These are phyloP conservation scores for Perccottus glenii DNA, from an alignment of 2,113 vertebrate species.

Conservation along the genomic window DNA sequence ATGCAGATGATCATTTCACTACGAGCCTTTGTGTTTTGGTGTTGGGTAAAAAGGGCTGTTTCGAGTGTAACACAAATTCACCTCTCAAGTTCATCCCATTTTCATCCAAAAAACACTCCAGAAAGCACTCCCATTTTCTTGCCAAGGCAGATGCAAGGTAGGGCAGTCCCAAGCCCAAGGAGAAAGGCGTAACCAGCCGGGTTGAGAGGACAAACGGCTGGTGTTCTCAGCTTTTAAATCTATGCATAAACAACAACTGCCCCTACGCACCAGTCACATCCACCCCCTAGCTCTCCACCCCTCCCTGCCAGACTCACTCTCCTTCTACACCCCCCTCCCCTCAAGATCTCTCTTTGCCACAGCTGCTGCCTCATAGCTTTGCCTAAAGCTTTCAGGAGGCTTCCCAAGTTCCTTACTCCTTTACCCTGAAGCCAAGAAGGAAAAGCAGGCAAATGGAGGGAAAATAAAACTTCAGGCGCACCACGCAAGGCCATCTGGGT, in stretches of 20 bases:
- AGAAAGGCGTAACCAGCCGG: neutral
- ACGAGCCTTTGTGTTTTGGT: no score
- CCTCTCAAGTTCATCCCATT: slow-evolving; percentile 32
- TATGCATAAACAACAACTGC: slow-evolving; percentile 51
- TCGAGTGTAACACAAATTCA: neutral
- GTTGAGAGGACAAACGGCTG: slow-evolving; percentile 40
- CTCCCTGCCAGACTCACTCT: slow-evolving; percentile 54
- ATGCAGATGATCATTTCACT: no score
- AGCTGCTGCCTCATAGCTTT: slow-evolving; percentile 77
- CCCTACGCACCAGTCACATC: slow-evolving; percentile 53
- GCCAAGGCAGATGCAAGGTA: slow-evolving; percentile 60
- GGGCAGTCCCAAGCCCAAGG: neutral
- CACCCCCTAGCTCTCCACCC: slow-evolving; percentile 32
- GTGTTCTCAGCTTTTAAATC: slow-evolving; percentile 51
- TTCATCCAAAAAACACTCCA: slow-evolving; percentile 48
- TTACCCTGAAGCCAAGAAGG: slow-evolving; percentile 73
- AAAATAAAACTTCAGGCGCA: slow-evolving; percentile 83
- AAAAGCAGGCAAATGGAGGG: slow-evolving; percentile 71
- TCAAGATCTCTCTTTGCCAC: slow-evolving; percentile 76
- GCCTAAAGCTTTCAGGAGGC: slow-evolving; percentile 75
- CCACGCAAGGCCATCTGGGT: slow-evolving; percentile 84
- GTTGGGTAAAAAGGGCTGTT: neutral
- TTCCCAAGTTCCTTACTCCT: slow-evolving; percentile 73
- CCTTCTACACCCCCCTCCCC: slow-evolving; percentile 45
- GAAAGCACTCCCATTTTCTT: slow-evolving; percentile 48